phyloP scores from a whole-genome alignment of 1,140 invertebrate genomes.

The Apis cerana region DNA sequence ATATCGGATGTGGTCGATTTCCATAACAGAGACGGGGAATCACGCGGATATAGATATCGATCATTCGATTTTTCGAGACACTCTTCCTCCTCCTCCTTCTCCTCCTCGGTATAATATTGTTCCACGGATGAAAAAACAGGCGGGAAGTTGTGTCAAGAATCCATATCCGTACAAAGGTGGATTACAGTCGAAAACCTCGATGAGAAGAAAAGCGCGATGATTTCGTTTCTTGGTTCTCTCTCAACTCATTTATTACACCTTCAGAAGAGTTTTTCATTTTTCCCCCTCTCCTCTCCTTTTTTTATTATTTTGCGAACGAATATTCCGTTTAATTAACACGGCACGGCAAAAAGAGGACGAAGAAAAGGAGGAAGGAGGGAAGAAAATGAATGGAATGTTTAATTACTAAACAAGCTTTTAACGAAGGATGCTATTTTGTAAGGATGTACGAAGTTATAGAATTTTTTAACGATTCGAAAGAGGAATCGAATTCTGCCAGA shows the following conservation, averaged over 20 bases:
- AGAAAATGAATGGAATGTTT: constrained; percentile 33
- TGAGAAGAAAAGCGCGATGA: not conserved
- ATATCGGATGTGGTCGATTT: constrained; percentile 41
- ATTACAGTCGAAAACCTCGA: not conserved
- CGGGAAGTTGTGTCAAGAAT: constrained; percentile 5
- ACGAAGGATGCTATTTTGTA: not conserved
- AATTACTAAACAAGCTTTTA: constrained; percentile 30
- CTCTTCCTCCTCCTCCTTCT: not conserved
- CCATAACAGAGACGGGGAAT: constrained; percentile 56
- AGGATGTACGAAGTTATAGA: too few species aligned
- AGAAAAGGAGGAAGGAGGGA: not conserved
- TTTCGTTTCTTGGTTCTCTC: constrained; percentile 10
- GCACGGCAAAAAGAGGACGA: not conserved
- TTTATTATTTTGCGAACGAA: not conserved
- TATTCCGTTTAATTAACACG: constrained; percentile 35
- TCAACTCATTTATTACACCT: not conserved
- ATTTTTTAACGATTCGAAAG: not conserved
- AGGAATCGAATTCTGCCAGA: too few species aligned
- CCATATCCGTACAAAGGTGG: not conserved
- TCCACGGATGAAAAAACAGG: constrained; percentile 29
- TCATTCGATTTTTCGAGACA: constrained; percentile 53
- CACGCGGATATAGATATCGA: constrained; percentile 50
- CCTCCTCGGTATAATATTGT: constrained; percentile 27
- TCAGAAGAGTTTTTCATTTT: not conserved
- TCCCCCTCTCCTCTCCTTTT: not conserved